Base-by-base conservation (phyloP, 2,888 invertebrate genomes). In the Sinohyriopsis cumingii region DNA sequence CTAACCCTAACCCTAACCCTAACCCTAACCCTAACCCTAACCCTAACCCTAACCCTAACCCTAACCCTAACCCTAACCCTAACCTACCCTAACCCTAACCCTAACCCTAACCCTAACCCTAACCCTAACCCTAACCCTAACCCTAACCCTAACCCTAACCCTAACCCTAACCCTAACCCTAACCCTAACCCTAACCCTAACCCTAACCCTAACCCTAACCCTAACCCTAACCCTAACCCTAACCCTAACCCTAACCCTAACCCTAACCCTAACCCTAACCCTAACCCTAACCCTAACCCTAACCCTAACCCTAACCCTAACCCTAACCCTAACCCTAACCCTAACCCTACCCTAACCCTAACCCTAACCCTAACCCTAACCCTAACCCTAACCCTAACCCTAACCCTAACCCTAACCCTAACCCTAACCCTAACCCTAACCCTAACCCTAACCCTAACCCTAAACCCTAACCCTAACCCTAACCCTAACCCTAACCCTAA, bases 381-480 rank as follows among this genome's bases (percentile, higher is more conserved):
- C 63, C 53, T n/a, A 33, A 66, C 68, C 71, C 64, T 60, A 69
- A 65, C 71, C 74, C 71, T 73, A 72, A 70, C 71, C 76, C 70
- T 73, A 75, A 71, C 76, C 76, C 63, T 45, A 33, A 71, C 73
- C 76, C 76, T 65, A 69, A 76, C 73, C 76, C 71, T 65, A 74
- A 76, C 66, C 76, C 76, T 65, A 67, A 71, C 66, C 76, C 74
- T 25, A 55, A 67, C 65, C 71, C 69, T 66, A 67, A 67, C 62
- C 67, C 67, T 64, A 68, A 68, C 67, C 71, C 71, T 68, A 68
- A 71, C 67, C 71, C 71, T 67, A 70, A 74, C 69, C 78, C 78
- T 71, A 75, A n/a, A 77, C 76, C 78, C 76, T 70, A 75, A 77
- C 76, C 78, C 76, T 72, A 78, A 77, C 78, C 76, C 76, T 74